Evolutionary conservation across 1,140 invertebrate genomes (phyloP), one percentile per base, ranked within the genome.

Genomic region (Dryas iulia): DNA sequence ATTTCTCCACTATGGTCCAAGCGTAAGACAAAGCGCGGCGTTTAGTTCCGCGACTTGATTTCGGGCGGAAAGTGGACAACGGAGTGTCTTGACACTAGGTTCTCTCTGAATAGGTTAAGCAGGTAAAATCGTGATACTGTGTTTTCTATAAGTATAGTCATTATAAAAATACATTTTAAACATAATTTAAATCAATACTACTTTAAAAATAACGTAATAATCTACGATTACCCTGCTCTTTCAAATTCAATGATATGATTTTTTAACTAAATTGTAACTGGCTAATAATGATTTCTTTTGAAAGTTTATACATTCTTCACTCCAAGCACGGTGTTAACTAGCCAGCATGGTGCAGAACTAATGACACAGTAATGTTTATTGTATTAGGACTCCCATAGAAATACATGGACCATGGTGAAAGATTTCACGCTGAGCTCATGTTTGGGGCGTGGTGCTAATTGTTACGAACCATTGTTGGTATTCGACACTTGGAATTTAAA

Each of bases 301-400:
- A 69, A 73, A 69, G 25, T 35, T 69, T 28, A 3, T 28, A 28
- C 26, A 28, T 73, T 71, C 63, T 64, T 68, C 65, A n/a, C 63
- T 74, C 70, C 18, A 66, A 66, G 69, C 73, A 69, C 56, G 78
- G 83, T 86, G 86, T 81, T 83, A 85, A 82, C 71, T 74, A 82
- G 81, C 81, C 84, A 90, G 88, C 83, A 77, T 85, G 84, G 74
- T 80, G 81, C 79, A 71, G 71, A 64, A 73, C 74, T 91, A 91
- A 91, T 91, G 86, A 89, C 78, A 88, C 61, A 85, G 72, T 89
- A 83, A 90, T 84, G 83, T 84, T 88, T 88, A 91, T 91, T 89
- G 87, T 90, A 89, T 89, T 89, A 90, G 82, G 81, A 83, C 81
- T 79, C 74, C 78, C 84, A 82, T 84, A 87, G 47, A 78, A 84